Evolutionary conservation across 2,113 vertebrate species (phyloP), one percentile per base, ranked within the genome.

Genomic region (Ochotona princeps): DNA sequence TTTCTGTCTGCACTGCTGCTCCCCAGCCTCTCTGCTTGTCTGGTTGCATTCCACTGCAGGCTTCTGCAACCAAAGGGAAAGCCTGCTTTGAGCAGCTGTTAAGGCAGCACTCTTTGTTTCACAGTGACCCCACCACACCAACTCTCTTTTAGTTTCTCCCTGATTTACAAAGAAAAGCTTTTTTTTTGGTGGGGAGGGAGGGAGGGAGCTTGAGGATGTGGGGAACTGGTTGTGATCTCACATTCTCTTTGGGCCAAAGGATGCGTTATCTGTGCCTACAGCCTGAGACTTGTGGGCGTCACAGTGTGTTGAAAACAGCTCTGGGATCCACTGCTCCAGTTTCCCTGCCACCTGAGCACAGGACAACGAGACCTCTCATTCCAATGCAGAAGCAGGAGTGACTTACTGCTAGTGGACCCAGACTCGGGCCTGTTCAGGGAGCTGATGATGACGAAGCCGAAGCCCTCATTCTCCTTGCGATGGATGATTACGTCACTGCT

Each of bases 401-500:
- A 98, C 99, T 99, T 96, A 99, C 99, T 98, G 97, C 99, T 99
- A 60, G 98, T 97, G 79, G 98, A 94, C 15, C 98, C 98, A 0
- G 98, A 98, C 79, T 99, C 99, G 0, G 99, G 99, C 75, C 99
- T 98, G 98, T 99, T 99, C 65, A 99, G 98, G 30, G 99, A 99
- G 96, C 99, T 99, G 98, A 99, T 99, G 98, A 99, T 99, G 74
- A 99, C 99, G 26, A 99, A 99, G 63, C 99, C 99, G 2, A 99
- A 99, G 35, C 99, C 99, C 57, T 99, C 99, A 0, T 99, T 99
- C 97, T 99, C 99, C 87, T 99, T 99, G 65, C 99, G 99, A 70
- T 99, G 99, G 97, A 99, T 99, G 92, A 99, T 90, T 83, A 99
- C 98, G 0, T 99, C 99, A 0, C 98, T 99, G 86, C 99, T 99